These are phyloP conservation scores for Sinopyrophorus schimmeli DNA, from an alignment of 2,888 invertebrate species.

Conservation along the genomic window DNA sequence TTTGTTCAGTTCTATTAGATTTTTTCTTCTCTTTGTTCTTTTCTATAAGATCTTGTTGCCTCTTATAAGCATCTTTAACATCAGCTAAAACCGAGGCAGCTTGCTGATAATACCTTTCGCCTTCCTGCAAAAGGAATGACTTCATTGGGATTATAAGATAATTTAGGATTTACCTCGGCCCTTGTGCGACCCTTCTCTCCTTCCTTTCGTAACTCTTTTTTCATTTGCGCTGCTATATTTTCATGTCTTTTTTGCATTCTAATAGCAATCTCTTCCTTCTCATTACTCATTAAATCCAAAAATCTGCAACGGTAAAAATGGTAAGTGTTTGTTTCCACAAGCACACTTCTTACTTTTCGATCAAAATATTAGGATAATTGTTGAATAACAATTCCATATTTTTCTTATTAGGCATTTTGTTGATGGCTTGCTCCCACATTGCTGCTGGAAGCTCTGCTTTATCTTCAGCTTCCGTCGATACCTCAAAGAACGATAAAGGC, in stretches of 20 bases:
- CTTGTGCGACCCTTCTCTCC: constrained; percentile 45
- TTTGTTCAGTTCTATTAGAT: constrained; percentile 42
- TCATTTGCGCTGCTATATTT: constrained; percentile 51
- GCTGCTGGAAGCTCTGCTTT: constrained; percentile 47
- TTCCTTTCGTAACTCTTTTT: constrained; percentile 50
- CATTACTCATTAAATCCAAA: constrained; percentile 44
- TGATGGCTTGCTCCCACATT: constrained; percentile 54
- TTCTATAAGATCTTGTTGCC: constrained; percentile 31
- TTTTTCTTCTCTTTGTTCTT: constrained; percentile 41
- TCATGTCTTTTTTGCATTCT: constrained; percentile 51
- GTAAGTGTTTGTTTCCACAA: too few species aligned
- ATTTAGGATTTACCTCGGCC: constrained; percentile 41
- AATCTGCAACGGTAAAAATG: constrained; percentile 41
- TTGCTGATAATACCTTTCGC: constrained; percentile 40
- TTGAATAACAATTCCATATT: constrained; percentile 44
- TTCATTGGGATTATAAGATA: background rate
- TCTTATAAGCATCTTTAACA: constrained; percentile 44
- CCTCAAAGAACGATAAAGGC: constrained; percentile 48
- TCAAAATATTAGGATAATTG: constrained; percentile 46
- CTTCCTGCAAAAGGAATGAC: constrained; percentile 37
- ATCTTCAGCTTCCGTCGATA: constrained; percentile 43
- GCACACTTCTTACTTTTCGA: constrained; percentile 46
- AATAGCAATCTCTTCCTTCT: constrained; percentile 51
- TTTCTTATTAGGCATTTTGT: constrained; percentile 47
- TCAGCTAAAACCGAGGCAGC: constrained; percentile 41